phyloP scores from a whole-genome alignment of 2,797 vertebrate species.

The Sciaenops ocellatus region DNA sequence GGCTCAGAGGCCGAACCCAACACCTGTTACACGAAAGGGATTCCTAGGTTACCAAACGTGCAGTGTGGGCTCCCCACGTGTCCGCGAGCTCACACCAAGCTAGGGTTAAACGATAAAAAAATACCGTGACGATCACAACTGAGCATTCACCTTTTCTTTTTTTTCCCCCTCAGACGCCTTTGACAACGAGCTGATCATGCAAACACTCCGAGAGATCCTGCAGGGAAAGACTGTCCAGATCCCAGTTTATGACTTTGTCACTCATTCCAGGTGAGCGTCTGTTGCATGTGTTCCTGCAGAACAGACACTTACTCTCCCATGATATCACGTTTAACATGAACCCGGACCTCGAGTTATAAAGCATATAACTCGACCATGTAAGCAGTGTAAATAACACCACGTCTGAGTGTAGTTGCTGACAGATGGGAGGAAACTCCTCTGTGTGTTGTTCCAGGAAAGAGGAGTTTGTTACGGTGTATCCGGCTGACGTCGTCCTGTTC shows the following conservation, averaged over 20 bases:
- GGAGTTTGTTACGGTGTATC: conserved; percentile 94
- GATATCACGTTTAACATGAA: background rate
- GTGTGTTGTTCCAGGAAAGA: conserved; percentile 89
- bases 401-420: conserved; percentile 1
- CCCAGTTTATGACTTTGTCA: conserved; percentile 97
- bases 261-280: conserved; percentile 92
- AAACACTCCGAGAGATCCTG: conserved; percentile 92
- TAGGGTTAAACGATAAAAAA: background rate
- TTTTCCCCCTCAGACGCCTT: conserved; percentile 94
- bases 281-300: background rate
- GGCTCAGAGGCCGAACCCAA: conserved; percentile 51
- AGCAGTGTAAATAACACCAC: background rate
- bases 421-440: conserved; percentile 17
- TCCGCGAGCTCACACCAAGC: background rate
- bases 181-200: conserved; percentile 95
- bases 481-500: conserved; percentile 96
- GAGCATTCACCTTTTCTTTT: conserved; percentile 18
- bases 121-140: conserved; percentile 2
- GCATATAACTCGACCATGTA: background rate
- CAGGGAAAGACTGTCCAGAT: conserved; percentile 95
- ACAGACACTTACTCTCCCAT: background rate
- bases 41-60: conserved; percentile 62
- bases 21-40: conserved; percentile 66
- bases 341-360: no score
- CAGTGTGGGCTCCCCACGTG: conserved; percentile 34